Evolutionary conservation across 2,888 invertebrate species (phyloP).

Genomic region (Lasioglossum vierecki): DNA sequence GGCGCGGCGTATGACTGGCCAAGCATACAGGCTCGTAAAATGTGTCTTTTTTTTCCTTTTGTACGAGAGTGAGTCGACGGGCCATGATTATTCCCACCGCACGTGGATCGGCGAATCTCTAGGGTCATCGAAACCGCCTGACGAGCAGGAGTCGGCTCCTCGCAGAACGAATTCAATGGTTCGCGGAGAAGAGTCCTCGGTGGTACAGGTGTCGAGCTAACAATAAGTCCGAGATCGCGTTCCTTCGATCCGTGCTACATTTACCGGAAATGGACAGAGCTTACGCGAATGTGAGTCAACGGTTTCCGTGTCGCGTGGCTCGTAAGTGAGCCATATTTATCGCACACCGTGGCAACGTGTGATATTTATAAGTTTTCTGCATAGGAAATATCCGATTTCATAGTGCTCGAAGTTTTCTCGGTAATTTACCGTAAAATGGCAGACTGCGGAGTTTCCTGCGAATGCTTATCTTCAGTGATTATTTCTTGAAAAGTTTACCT

Average conservation of each 20-base stretch:
- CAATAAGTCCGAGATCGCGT: not conserved
- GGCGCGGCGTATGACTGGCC: not conserved
- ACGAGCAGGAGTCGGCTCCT: not conserved
- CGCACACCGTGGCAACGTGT: not conserved
- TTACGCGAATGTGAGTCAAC: not conserved
- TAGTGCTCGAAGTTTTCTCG: not conserved
- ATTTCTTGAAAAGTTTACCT: not conserved
- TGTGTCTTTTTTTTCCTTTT: not conserved
- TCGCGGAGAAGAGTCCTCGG: not conserved
- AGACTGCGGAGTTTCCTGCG: not conserved
- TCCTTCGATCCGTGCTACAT: not conserved
- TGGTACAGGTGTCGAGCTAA: not conserved
- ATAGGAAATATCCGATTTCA: not conserved
- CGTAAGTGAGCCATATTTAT: not conserved
- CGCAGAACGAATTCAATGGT: not conserved
- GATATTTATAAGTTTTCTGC: conserved; percentile 7
- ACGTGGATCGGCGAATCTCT: conserved; percentile 5
- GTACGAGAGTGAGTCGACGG: not conserved
- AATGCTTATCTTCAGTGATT: not conserved
- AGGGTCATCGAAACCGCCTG: conserved; percentile 3
- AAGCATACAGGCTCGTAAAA: conserved; percentile 1
- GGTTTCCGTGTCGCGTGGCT: not conserved
- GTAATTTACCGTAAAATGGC: not conserved
- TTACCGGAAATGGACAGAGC: not conserved
- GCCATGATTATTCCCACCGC: conserved; percentile 1